Percentiles rank a stretch among this genome's conserved stretches.
These are phyloP conservation scores for Lepidonotus clava DNA, from an alignment of 2,888 invertebrate species.

Conservation along the genomic window DNA sequence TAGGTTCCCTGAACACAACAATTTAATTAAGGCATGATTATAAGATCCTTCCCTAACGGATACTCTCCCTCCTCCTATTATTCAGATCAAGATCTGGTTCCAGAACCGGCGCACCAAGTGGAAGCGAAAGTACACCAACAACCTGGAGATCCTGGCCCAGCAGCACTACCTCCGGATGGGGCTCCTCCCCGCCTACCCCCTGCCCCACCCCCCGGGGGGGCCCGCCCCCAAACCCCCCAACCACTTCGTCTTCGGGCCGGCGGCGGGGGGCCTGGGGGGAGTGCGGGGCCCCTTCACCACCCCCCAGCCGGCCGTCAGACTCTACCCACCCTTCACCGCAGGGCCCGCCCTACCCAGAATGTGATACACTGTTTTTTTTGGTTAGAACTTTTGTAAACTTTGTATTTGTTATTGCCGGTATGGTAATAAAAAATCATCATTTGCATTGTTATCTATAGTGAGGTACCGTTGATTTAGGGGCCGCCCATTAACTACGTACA, in stretches of 20 bases:
- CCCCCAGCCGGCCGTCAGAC: conserved; percentile 11
- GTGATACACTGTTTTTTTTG: too few species aligned
- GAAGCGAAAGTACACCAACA: conserved; percentile 56
- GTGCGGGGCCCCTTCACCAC: neutral
- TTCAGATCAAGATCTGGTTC: conserved; percentile 57
- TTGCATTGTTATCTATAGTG: too few species aligned
- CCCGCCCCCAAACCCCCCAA: neutral
- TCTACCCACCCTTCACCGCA: conserved; percentile 16
- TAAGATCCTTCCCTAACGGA: too few species aligned
- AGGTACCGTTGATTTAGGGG: too few species aligned
- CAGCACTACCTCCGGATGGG: conserved; percentile 56
- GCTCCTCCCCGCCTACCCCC: conserved; percentile 44
- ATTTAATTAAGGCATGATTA: too few species aligned
- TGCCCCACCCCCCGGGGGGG: neutral
- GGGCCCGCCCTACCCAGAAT: neutral
- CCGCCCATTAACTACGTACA: too few species aligned
- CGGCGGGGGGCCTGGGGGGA: neutral
- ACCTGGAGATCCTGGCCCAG: conserved; percentile 52
- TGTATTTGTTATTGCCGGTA: too few species aligned
- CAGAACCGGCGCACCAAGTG: conserved; percentile 55
- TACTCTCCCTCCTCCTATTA: neutral
- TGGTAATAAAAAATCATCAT: too few species aligned
- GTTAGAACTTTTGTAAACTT: too few species aligned
- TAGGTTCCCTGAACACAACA: too few species aligned
- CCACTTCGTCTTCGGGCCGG: neutral